These are phyloP conservation scores for Parelbella ahira DNA, from an alignment of 2,888 invertebrate species.

Conservation along the genomic window DNA sequence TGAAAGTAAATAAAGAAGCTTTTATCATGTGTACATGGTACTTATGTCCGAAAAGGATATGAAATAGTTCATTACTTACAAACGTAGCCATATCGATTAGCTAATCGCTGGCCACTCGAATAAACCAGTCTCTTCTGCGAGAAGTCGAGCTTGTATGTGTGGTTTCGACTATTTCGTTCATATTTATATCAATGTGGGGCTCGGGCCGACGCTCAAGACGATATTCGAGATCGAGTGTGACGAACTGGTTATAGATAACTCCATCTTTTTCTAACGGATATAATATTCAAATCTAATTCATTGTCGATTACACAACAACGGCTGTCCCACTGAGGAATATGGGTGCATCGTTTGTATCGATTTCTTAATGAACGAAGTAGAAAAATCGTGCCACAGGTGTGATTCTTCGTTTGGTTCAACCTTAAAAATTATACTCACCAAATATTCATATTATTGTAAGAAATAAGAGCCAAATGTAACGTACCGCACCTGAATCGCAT, in stretches of 20 bases:
- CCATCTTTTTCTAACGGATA: conserved; percentile 68
- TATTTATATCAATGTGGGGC: conserved; percentile 68
- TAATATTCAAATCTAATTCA: conserved; percentile 60
- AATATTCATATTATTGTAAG: too few species aligned
- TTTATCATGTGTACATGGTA: too few species aligned
- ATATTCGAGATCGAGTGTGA: conserved; percentile 53
- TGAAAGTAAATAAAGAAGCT: conserved; percentile 43
- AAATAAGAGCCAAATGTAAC: too few species aligned
- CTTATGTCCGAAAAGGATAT: too few species aligned
- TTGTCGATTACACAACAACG: conserved; percentile 60
- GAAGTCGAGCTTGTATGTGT: conserved; percentile 68
- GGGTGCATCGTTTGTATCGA: conserved; percentile 38
- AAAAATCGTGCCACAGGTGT: neutral
- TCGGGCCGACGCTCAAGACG: conserved; percentile 44
- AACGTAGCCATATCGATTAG: conserved; percentile 73
- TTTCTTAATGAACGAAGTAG: conserved; percentile 35
- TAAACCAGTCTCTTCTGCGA: conserved; percentile 59
- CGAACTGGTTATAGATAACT: conserved; percentile 54
- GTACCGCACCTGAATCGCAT: too few species aligned
- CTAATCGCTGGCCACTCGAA: conserved; percentile 73
- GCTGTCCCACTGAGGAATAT: conserved; percentile 38
- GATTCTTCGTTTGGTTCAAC: too few species aligned
- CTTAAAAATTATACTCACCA: too few species aligned
- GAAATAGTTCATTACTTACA: conserved; percentile 72
- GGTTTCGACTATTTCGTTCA: conserved; percentile 51